Base-by-base conservation (phyloP, 2,113 vertebrate species). In the Notothenia coriiceps region DNA sequence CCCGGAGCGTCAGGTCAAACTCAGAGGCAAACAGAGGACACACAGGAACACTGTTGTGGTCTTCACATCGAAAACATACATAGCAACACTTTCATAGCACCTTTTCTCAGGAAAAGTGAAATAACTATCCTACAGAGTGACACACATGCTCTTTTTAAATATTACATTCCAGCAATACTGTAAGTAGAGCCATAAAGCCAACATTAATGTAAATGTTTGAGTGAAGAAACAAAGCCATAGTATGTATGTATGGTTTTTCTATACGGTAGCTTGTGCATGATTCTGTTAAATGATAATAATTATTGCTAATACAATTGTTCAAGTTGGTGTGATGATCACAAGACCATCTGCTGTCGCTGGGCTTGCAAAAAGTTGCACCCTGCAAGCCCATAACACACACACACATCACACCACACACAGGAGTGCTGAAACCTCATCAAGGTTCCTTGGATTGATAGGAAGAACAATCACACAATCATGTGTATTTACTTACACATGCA, bases 41-140 rank as follows among this genome's bases (percentile, higher is more conserved):
- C 59, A 46, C 57, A 40, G 81, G 47, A 33, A 70, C 77, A 79
- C 78, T 43, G 49, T 25, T 7, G 47, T 62, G 56, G 55, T 52
- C 56, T 66, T 75, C 72, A 57, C 60, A 12, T 35, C 54, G 22
- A 65, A 57, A 56, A 64, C 46, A 61, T 57, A 80, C 50, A 71
- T 9, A 49, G 60, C 12, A 11, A 73, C 71, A 87, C 69, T 68
- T 63, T 29, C n/a, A 82, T 7, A 68, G 57, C 60, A 71, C 60
- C 59, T 88, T 88, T 89, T 91, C 90, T 93, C 90, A 94, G 90
- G 90, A 92, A 60, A 89, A 87, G 88, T 71, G n/a, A 83, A 80
- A 29, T 25, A 76, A 70, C 55, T 50, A 72, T 60, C 63, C 75
- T 25, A 61, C 79, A 76, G 71, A 83, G 70, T 56, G 47, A 66